Base-by-base conservation (phyloP, 2,797 vertebrate genomes). In the Falco novaeseelandiae region DNA sequence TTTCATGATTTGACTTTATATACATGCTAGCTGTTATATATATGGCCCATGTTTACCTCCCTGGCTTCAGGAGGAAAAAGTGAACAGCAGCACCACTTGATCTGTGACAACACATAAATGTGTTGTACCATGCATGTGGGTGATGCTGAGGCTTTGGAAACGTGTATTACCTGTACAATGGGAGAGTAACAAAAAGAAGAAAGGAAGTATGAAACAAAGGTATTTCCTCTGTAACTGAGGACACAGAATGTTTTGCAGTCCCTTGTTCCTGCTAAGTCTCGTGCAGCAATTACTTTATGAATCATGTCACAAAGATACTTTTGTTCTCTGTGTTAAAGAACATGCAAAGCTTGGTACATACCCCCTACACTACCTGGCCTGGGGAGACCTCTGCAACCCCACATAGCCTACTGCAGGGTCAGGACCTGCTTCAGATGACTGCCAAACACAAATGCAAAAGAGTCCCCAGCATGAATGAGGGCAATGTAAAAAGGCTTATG, bases 261-360 rank as follows among this genome's bases (percentile, higher is more conserved):
- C 25, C 5, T 38, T 0, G 0, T 76, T 83, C 90, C 59, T 59
- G 52, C 20, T 71, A 44, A 44, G 55, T 12, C 4, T 8, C 1
- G 0, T 26, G 42, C 14, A 77, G 30, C 30, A 61, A 66, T 71
- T 52, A 23, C 15, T 61, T 42, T 48, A 30, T 42, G 42, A 66
- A n/a, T 10, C 34, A 8, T 7, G 29, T 38, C 34, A 54, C 27
- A 54, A 81, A 30, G 7, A 11, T 12, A 12, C 32, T 72, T 65
- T 34, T 16, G 2, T 54, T 87, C 69, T 44, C 8, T 10, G 14
- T 14, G 4, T 76, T 62, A 44, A 54, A n/a, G 44, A 48, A 30
- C 4, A 5, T 12, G 5, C 32, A 44, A 40, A 36, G 16, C 9
- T 58, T 7, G 15, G 26, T 46, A 21, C 0, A 0, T 32, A 57